phyloP scores from a whole-genome alignment of 2,888 invertebrate species.

The Phengaris arion region DNA sequence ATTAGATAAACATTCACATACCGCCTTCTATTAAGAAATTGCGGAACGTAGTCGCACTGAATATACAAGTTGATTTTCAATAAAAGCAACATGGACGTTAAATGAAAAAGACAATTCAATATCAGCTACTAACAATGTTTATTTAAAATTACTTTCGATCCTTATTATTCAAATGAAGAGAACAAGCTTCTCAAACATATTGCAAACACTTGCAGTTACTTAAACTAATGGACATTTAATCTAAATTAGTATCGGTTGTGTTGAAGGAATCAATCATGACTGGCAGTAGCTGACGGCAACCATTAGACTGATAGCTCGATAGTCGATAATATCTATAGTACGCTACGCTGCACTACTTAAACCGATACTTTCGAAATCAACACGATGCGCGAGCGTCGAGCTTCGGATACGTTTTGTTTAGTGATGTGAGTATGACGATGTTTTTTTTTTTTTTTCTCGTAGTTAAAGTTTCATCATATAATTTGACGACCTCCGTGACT shows the following conservation, averaged over 20 bases:
- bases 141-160: too few species aligned
- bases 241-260: conserved; percentile 24
- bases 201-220: not conserved
- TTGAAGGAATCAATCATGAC: conserved; percentile 22
- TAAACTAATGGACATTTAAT: conserved; percentile 1
- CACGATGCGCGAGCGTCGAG: not conserved
- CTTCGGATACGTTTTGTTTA: not conserved
- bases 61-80: too few species aligned
- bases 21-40: too few species aligned
- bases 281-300: conserved; percentile 22
- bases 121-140: too few species aligned
- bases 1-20: too few species aligned
- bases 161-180: too few species aligned
- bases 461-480: not conserved
- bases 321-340: not conserved
- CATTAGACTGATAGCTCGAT: conserved; percentile 24
- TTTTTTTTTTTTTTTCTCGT: not conserved
- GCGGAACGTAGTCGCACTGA: too few species aligned
- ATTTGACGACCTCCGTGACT: too few species aligned
- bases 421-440: not conserved
- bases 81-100: too few species aligned
- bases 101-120: too few species aligned
- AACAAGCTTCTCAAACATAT: not conserved
- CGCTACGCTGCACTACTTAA: not conserved
- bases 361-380: conserved; percentile 25